Conservation (phyloP, 1,140 invertebrate species). For the Bursaphelenchus mucronatus region DNA sequence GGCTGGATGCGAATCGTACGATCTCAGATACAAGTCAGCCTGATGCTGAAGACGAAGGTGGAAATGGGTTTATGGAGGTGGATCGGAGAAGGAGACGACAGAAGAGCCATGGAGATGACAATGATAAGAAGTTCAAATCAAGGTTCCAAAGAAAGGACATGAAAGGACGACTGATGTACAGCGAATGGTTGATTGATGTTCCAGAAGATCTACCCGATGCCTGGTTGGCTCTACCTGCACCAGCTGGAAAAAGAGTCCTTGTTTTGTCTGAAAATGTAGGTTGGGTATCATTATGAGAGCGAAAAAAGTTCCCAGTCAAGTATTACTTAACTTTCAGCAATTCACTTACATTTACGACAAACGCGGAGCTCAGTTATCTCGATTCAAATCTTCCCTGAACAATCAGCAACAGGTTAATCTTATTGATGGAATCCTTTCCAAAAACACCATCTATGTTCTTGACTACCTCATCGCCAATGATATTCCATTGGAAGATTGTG, state of each 20-base stretch:
- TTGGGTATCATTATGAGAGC: background rate
- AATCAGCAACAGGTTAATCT: background rate
- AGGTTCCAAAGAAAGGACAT: conserved; percentile 1
- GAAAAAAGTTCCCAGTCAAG: background rate
- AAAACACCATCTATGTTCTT: no score
- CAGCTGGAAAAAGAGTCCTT: conserved; percentile 5
- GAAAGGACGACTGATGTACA: conserved; percentile 3
- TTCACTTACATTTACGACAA: conserved; percentile 14
- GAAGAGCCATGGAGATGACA: no score
- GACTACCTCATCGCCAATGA: no score
- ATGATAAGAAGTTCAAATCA: conserved; percentile 6
- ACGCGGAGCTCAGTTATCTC: background rate
- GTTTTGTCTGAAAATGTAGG: conserved; percentile 4
- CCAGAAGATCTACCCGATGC: background rate
- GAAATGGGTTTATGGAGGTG: no score
- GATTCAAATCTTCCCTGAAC: conserved; percentile 1
- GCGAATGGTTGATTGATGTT: conserved; percentile 15
- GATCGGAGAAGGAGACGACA: no score
- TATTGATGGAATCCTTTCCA: no score
- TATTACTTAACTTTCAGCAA: background rate
- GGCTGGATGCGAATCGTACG: no score
- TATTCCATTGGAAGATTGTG: no score
- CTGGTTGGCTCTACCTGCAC: conserved; percentile 9
- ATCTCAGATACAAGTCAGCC: no score
- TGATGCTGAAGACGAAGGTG: no score